These are phyloP conservation scores for Phainopepla nitens DNA, from an alignment of 2,113 vertebrate genomes.

Conservation along the genomic window DNA sequence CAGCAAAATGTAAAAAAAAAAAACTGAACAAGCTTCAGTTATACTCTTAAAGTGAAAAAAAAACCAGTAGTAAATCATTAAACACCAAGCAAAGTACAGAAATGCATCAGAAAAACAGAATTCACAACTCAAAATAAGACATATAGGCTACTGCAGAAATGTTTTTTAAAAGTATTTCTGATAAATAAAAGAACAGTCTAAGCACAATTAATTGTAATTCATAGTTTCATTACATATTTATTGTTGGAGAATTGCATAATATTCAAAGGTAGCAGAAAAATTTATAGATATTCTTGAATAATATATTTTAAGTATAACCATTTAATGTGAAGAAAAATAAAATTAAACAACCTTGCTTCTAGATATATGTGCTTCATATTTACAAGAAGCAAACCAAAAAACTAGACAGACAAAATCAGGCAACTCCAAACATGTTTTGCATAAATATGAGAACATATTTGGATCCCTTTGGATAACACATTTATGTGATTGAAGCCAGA, in stretches of 20 bases:
- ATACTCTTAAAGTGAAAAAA: constrained; percentile 22
- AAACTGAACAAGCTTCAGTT: constrained; percentile 8
- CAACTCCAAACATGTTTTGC: neutral
- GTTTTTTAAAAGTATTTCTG: neutral
- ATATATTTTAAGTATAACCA: neutral
- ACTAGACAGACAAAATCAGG: neutral
- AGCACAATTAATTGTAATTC: neutral
- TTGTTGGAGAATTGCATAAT: neutral
- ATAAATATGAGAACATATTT: neutral
- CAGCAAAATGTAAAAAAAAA: constrained; percentile 44
- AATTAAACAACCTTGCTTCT: neutral
- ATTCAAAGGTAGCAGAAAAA: neutral
- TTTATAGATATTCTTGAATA: neutral
- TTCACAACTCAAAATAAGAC: constrained; percentile 7
- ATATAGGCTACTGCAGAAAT: neutral
- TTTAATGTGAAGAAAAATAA: neutral
- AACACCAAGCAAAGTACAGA: constrained; percentile 7
- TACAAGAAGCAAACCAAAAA: neutral
- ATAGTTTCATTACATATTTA: neutral
- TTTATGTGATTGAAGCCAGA: neutral
- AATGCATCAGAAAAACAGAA: neutral
- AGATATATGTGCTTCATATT: neutral
- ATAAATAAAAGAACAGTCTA: neutral
- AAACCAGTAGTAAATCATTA: neutral
- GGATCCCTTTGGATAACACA: neutral